Conservation (phyloP, 2,888 invertebrate genomes). For the Entomobrya multifasciata region DNA sequence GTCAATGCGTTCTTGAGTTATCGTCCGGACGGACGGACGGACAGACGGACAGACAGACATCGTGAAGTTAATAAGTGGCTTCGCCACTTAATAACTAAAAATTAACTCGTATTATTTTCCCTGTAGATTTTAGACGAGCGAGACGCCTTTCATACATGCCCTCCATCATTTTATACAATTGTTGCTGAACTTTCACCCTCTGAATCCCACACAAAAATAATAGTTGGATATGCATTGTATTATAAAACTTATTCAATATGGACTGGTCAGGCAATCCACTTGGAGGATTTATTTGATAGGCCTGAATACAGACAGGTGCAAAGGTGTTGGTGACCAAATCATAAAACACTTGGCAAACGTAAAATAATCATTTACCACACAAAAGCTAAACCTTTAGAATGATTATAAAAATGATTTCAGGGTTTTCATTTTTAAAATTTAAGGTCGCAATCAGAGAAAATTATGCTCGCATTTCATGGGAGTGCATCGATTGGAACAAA, state of each 20-base stretch:
- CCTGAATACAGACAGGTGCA: slow-evolving; percentile 85
- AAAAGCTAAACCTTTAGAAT: no score
- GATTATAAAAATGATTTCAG: no score
- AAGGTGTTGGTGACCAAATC: slow-evolving; percentile 86
- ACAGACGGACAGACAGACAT: no score
- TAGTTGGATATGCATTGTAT: slow-evolving; percentile 88
- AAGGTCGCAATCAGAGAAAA: slow-evolving; percentile 81
- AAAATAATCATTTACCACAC: slow-evolving; percentile 46
- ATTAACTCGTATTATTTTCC: no score
- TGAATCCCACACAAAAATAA: slow-evolving; percentile 73
- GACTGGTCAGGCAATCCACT: slow-evolving; percentile 89
- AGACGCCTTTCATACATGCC: slow-evolving; percentile 87
- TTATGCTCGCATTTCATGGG: slow-evolving; percentile 88
- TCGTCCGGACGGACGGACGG: no score
- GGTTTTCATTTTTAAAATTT: not conserved
- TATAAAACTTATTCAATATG: slow-evolving; percentile 93
- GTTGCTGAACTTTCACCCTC: slow-evolving; percentile 84
- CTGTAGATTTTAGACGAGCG: no score
- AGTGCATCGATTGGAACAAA: slow-evolving; percentile 90
- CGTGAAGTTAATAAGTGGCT: no score
- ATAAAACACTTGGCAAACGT: slow-evolving; percentile 88
- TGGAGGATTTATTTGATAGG: slow-evolving; percentile 93
- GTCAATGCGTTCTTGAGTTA: no score
- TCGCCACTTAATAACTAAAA: no score
- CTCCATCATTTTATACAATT: slow-evolving; percentile 87